Percentiles rank a stretch among this genome's conserved stretches.
These are phyloP conservation scores for Vanacampus margaritifer DNA, from an alignment of 2,113 vertebrate genomes.

Conservation along the genomic window DNA sequence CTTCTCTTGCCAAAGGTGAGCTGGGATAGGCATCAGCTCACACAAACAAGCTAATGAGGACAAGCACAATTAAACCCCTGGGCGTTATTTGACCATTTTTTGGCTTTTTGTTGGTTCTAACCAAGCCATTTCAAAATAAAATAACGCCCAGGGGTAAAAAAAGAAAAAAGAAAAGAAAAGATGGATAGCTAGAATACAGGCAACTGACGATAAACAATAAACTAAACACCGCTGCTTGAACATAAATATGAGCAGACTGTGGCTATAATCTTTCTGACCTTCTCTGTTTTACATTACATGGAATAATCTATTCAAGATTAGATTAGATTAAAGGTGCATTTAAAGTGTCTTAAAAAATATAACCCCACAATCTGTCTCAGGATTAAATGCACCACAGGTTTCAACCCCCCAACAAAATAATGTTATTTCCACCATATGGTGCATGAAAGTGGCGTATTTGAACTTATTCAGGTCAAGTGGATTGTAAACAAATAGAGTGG, in stretches of 20 bases:
- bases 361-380: constrained; percentile 21
- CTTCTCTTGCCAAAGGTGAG: not conserved
- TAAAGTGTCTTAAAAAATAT: constrained; percentile 1
- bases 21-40: not conserved
- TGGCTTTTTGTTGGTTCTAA: too few species aligned
- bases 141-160: too few species aligned
- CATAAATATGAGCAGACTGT: not conserved
- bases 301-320: constrained; percentile 23
- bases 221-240: not conserved
- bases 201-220: not conserved
- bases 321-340: constrained; percentile 21
- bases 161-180: not conserved
- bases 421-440: constrained; percentile 27
- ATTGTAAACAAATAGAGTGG: not conserved
- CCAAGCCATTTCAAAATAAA: too few species aligned
- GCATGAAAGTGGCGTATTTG: not conserved
- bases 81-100: too few species aligned
- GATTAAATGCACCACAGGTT: constrained; percentile 36
- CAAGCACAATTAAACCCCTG: not conserved
- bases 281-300: constrained; percentile 6
- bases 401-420: constrained; percentile 7
- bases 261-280: constrained; percentile 4
- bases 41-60: not conserved
- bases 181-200: not conserved
- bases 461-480: not conserved